phyloP scores from a whole-genome alignment of 2,888 invertebrate species.

The Thyatira batis region DNA sequence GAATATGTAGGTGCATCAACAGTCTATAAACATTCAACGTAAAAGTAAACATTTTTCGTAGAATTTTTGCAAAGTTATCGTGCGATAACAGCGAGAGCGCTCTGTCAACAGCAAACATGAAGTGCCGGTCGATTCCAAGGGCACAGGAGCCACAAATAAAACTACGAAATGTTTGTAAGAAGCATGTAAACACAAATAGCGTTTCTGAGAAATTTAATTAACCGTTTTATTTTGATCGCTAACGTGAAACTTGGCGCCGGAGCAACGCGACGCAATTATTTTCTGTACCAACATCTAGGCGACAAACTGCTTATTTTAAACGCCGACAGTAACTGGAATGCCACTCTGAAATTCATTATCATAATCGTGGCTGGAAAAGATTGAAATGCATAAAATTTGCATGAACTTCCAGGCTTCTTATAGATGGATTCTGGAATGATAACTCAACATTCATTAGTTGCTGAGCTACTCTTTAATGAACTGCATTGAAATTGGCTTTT shows the following conservation, averaged over 20 bases:
- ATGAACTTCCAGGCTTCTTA: background rate
- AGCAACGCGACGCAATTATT: slow-evolving; percentile 29
- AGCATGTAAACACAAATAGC: slow-evolving; percentile 53
- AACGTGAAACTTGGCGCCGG: slow-evolving; percentile 24
- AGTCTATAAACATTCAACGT: no score
- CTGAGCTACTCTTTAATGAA: no score
- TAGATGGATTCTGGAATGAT: background rate
- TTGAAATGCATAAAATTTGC: background rate
- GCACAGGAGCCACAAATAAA: slow-evolving; percentile 34
- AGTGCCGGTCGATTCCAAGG: slow-evolving; percentile 34
- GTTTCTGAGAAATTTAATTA: slow-evolving; percentile 56
- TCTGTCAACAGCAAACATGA: background rate
- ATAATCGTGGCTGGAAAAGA: background rate
- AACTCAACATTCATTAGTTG: background rate
- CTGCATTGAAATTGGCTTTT: no score
- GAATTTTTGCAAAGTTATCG: no score
- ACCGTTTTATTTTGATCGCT: slow-evolving; percentile 41
- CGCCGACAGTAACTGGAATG: background rate
- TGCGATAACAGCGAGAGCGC: no score
- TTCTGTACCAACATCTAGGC: background rate
- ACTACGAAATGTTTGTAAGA: slow-evolving; percentile 30
- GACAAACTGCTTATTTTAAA: background rate
- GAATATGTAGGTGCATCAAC: no score
- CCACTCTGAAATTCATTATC: background rate
- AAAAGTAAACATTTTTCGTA: no score